Conservation (phyloP, 2,797 vertebrate species). For the Jordanella pulchra region DNA sequence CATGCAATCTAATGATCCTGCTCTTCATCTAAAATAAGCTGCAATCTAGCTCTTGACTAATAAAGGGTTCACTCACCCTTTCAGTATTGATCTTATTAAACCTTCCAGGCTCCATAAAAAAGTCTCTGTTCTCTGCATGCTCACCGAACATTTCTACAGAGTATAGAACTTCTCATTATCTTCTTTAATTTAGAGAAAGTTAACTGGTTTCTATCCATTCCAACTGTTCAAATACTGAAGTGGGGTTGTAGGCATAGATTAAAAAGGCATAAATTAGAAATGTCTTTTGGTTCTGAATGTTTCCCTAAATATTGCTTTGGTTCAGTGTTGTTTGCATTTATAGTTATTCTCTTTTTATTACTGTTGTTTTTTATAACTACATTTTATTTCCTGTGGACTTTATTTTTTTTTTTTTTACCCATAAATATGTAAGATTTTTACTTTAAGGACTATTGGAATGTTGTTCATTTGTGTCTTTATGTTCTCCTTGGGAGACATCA, state of each 20-base stretch:
- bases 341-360: background rate
- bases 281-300: background rate
- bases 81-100: slow-evolving; percentile 18
- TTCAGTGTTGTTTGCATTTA: background rate
- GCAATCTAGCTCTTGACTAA: slow-evolving; percentile 20
- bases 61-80: slow-evolving; percentile 37
- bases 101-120: background rate
- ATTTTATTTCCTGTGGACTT: background rate
- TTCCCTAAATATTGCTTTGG: background rate
- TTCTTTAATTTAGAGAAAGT: background rate
- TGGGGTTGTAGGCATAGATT: background rate
- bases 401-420: background rate
- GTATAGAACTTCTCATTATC: background rate
- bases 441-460: no score
- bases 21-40: slow-evolving; percentile 23
- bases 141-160: slow-evolving; percentile 2
- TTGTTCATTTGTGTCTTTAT: no score
- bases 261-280: background rate
- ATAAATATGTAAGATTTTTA: no score
- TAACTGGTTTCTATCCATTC: background rate
- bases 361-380: background rate
- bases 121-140: background rate
- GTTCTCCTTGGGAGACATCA: no score
- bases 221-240: background rate
- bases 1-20: slow-evolving; percentile 29